phyloP scores from a whole-genome alignment of 1,140 invertebrate genomes.

The Caenorhabditis tropicalis region DNA sequence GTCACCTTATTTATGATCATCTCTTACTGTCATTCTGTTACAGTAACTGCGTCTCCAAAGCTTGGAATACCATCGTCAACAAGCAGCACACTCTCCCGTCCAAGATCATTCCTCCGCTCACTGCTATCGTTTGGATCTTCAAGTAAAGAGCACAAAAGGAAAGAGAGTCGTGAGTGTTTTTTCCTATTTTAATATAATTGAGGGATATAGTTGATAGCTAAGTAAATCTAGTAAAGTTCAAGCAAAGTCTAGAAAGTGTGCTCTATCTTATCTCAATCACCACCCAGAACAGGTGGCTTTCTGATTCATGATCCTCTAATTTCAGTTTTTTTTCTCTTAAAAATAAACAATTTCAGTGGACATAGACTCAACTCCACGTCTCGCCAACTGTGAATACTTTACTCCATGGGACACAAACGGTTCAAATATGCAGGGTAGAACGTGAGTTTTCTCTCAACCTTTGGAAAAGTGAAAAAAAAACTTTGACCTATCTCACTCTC shows the following conservation, averaged over 20 bases:
- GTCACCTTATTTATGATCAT: constrained; percentile 26
- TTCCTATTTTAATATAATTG: too few relatives aligned
- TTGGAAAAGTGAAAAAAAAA: background rate
- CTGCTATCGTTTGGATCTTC: constrained; percentile 14
- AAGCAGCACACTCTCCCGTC: background rate
- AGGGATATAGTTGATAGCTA: too few relatives aligned
- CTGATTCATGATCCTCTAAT: background rate
- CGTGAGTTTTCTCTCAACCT: background rate
- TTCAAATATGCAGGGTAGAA: constrained; percentile 24
- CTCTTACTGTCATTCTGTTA: background rate
- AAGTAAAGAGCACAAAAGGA: constrained; percentile 12
- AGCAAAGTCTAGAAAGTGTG: background rate
- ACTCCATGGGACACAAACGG: constrained; percentile 22
- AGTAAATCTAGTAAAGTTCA: too few relatives aligned
- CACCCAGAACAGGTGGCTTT: background rate
- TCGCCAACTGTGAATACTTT: constrained; percentile 23
- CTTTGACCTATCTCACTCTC: background rate
- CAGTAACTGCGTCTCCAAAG: constrained; percentile 19
- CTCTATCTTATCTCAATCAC: background rate
- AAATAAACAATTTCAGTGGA: background rate
- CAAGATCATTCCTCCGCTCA: constrained; percentile 4
- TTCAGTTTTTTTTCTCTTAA: background rate
- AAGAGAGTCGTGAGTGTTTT: constrained; percentile 8
- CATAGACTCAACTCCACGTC: constrained; percentile 10
- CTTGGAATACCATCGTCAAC: background rate